Evolutionary conservation across 2,888 invertebrate species (phyloP).

Genomic region (Cerastoderma edule): DNA sequence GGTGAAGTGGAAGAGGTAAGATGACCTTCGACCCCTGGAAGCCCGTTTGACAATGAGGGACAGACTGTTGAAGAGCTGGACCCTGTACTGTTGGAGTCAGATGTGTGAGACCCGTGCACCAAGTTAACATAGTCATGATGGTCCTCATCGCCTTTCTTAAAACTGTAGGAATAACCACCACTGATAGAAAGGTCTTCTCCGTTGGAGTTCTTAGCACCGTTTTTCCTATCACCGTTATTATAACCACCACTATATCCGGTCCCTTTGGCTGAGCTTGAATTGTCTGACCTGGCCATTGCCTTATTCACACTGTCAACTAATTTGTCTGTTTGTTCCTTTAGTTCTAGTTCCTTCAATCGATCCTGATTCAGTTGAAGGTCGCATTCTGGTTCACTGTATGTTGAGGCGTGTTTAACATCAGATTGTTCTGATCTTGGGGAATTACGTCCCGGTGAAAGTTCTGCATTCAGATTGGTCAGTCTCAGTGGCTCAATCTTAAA

Average conservation of each 20-base stretch:
- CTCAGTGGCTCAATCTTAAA: conserved; percentile 61
- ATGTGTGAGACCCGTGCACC: conserved; percentile 36
- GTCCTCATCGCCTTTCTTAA: conserved; percentile 6
- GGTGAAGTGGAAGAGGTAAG: conserved; percentile 56
- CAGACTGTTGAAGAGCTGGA: conserved; percentile 43
- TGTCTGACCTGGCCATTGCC: not conserved
- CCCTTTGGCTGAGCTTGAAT: not conserved
- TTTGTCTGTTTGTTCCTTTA: conserved; percentile 29
- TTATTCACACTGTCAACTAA: not conserved
- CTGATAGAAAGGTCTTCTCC: conserved; percentile 21
- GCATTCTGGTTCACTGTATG: conserved; percentile 59
- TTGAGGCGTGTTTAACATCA: conserved; percentile 48
- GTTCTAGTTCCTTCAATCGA: conserved; percentile 38
- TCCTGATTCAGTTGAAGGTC: conserved; percentile 53
- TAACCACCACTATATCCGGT: not conserved
- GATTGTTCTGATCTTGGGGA: not conserved
- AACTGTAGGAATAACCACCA: conserved; percentile 15
- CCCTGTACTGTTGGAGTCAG: conserved; percentile 48
- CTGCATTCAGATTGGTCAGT: conserved; percentile 49
- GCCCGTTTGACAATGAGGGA: conserved; percentile 41
- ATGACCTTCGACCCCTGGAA: conserved; percentile 39
- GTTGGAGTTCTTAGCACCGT: conserved; percentile 24
- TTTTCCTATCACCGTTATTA: not conserved
- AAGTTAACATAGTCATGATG: conserved; percentile 55
- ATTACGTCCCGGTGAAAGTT: conserved; percentile 34